Conservation (phyloP, 2,888 invertebrate species). For the Aphidius colemani region DNA sequence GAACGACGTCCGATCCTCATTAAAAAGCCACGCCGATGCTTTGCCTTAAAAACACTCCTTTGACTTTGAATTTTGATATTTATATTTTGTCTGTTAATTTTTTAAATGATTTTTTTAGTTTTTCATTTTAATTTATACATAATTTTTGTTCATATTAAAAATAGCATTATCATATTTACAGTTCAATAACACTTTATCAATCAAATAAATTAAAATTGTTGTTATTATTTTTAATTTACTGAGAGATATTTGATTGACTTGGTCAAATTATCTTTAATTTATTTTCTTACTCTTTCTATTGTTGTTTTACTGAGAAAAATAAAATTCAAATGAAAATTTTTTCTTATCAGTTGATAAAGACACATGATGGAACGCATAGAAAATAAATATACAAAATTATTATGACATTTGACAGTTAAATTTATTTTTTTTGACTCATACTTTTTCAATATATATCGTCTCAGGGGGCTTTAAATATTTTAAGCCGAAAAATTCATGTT, state of each 20-base stretch:
- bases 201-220: not conserved
- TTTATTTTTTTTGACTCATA: too few species aligned
- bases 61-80: not conserved
- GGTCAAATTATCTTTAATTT: not conserved
- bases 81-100: too few species aligned
- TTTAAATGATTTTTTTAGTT: too few species aligned
- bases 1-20: constrained; percentile 18
- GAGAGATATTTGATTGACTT: too few species aligned
- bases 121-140: not conserved
- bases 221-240: not conserved
- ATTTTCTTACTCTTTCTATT: too few species aligned
- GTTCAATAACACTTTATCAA: constrained; percentile 44
- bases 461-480: too few species aligned
- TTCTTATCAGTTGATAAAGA: not conserved
- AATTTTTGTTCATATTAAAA: not conserved
- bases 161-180: constrained; percentile 37
- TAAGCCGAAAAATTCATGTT: too few species aligned
- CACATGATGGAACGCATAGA: too few species aligned
- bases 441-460: too few species aligned
- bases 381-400: too few species aligned
- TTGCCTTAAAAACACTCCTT: not conserved
- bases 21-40: constrained; percentile 2
- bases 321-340: not conserved
- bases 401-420: too few species aligned
- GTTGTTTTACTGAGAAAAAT: too few species aligned